These are phyloP conservation scores for Baronia brevicornis DNA, from an alignment of 2,888 invertebrate genomes.

Conservation along the genomic window DNA sequence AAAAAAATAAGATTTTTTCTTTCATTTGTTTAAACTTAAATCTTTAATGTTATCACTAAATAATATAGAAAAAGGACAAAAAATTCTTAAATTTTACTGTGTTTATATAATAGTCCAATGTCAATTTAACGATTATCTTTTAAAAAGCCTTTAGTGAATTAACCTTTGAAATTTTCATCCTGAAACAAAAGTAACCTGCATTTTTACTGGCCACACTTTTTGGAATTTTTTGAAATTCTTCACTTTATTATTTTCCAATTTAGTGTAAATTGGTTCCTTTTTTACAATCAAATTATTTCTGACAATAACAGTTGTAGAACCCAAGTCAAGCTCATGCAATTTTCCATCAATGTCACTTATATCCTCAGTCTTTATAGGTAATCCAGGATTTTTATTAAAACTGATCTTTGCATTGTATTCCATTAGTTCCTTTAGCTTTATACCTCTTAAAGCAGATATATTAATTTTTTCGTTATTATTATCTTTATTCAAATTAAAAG, in stretches of 20 bases:
- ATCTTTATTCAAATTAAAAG: conserved; percentile 21
- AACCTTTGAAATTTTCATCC: too few species aligned
- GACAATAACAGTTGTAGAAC: conserved; percentile 46
- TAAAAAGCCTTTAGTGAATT: too few species aligned
- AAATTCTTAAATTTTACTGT: too few species aligned
- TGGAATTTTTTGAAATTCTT: conserved; percentile 66
- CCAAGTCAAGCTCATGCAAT: conserved; percentile 49
- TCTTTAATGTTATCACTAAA: too few species aligned
- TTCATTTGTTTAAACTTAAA: too few species aligned
- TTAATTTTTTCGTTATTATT: conserved; percentile 24
- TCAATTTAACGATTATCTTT: too few species aligned
- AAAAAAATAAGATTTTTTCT: conserved; percentile 2
- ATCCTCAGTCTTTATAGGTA: conserved; percentile 43
- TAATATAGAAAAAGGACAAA: conserved; percentile 1
- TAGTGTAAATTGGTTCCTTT: conserved; percentile 38
- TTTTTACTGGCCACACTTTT: conserved; percentile 63
- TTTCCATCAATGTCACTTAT: conserved; percentile 45
- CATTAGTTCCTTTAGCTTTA: conserved; percentile 51
- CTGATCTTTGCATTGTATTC: conserved; percentile 30
- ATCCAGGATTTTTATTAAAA: conserved; percentile 19
- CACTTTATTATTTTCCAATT: conserved; percentile 26
- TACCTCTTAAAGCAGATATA: conserved; percentile 46
- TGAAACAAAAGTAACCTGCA: conserved; percentile 42
- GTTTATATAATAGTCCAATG: too few species aligned
- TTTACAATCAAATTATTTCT: conserved; percentile 53